These are phyloP conservation scores for Heterodera carotae DNA, from an alignment of 1,140 invertebrate species.

Conservation along the genomic window DNA sequence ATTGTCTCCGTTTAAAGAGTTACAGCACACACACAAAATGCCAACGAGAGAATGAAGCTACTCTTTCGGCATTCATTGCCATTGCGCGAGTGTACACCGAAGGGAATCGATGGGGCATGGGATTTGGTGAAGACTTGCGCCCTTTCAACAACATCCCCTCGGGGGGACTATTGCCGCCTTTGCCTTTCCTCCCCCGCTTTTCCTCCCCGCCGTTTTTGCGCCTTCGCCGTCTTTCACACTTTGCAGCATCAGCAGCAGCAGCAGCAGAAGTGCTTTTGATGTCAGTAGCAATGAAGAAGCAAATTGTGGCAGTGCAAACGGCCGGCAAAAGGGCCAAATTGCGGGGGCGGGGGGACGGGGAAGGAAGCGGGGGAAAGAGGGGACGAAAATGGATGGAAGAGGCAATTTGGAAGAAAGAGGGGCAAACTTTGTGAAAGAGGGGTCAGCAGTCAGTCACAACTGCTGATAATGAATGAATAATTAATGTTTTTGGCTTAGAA, in stretches of 20 bases:
- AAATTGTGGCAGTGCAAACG: background rate
- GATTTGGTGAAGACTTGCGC: background rate
- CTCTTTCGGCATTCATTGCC: background rate
- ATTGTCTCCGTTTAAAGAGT: background rate
- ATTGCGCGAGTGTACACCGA: background rate
- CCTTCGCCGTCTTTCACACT: too few species aligned
- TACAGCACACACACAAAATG: background rate
- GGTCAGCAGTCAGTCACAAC: background rate
- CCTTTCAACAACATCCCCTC: too few species aligned
- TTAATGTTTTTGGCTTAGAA: constrained; percentile 11
- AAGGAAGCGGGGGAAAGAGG: background rate
- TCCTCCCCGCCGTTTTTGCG: too few species aligned
- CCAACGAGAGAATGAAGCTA: background rate
- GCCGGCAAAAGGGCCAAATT: constrained; percentile 1
- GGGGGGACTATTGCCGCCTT: too few species aligned
- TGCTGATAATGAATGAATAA: constrained; percentile 17
- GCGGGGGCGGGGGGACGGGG: background rate
- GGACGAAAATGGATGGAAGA: background rate
- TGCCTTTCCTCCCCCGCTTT: background rate
- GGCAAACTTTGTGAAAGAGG: too few species aligned
- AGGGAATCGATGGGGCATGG: background rate
- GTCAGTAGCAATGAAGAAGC: background rate
- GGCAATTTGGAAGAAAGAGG: too few species aligned
- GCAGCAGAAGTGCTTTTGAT: background rate
- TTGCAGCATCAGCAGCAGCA: too few species aligned